These are phyloP conservation scores for Epirrhoe alternata DNA, from an alignment of 2,888 invertebrate species.

Conservation along the genomic window DNA sequence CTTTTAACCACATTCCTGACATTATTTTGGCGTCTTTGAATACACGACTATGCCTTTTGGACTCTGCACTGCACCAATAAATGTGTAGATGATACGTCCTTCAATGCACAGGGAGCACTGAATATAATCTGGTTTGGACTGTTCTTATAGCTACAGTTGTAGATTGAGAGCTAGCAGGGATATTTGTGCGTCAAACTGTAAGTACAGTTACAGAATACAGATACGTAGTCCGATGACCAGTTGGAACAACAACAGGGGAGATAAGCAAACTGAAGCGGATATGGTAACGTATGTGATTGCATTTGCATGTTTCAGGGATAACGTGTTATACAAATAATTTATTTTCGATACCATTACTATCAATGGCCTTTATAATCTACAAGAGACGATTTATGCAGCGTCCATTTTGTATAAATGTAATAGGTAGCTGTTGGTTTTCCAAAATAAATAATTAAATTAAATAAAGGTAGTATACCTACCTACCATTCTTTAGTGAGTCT, in stretches of 20 bases:
- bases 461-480: too few relatives aligned
- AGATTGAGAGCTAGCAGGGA: neutral
- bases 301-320: neutral
- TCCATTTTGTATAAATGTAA: too few relatives aligned
- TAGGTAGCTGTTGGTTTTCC: too few relatives aligned
- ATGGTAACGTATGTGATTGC: neutral
- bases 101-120: constrained; percentile 18
- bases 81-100: neutral
- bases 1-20: constrained; percentile 18
- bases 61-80: neutral
- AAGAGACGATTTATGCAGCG: too few relatives aligned
- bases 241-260: neutral
- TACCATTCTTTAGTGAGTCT: too few relatives aligned
- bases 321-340: too few relatives aligned
- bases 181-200: constrained; percentile 1
- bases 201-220: too few relatives aligned
- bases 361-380: too few relatives aligned
- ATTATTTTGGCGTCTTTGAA: neutral
- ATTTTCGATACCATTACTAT: too few relatives aligned
- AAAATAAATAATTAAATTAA: too few relatives aligned
- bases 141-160: constrained; percentile 13
- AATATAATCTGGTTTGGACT: neutral
- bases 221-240: neutral
- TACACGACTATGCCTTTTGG: neutral
- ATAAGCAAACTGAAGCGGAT: neutral